Evolutionary conservation across 2,888 invertebrate species (phyloP).

Genomic region (Crematogaster levior): DNA sequence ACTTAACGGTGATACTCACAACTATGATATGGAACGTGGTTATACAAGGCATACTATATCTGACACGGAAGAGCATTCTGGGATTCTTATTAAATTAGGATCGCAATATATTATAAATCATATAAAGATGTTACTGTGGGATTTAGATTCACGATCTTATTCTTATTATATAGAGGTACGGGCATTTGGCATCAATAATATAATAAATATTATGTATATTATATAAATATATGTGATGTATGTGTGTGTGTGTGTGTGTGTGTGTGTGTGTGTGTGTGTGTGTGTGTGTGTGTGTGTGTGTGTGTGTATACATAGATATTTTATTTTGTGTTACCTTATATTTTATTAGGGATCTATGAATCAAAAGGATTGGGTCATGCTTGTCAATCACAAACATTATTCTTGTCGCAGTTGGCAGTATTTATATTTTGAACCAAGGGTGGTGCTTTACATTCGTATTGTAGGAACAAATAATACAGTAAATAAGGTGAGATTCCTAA

Average conservation of each 20-base stretch:
- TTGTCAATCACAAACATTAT: constrained; percentile 96
- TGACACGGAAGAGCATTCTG: constrained; percentile 91
- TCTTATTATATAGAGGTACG: constrained; percentile 93
- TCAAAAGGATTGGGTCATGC: constrained; percentile 97
- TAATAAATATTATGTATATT: background rate
- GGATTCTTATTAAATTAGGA: constrained; percentile 94
- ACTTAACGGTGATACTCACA: constrained; percentile 94
- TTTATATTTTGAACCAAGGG: constrained; percentile 95
- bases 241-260: too few relatives aligned
- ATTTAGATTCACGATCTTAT: constrained; percentile 95
- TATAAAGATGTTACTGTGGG: constrained; percentile 97
- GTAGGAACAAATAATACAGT: constrained; percentile 98
- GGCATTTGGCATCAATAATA: background rate
- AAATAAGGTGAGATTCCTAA: constrained; percentile 89
- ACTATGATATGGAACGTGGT: constrained; percentile 97
- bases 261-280: too few relatives aligned
- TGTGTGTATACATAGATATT: background rate
- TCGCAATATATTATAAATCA: constrained; percentile 97
- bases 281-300: too few relatives aligned
- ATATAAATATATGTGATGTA: too few relatives aligned
- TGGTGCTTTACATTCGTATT: constrained; percentile 93
- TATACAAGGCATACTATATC: constrained; percentile 95
- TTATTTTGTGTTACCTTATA: constrained; percentile 45
- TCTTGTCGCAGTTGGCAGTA: constrained; percentile 99
- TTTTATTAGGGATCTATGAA: constrained; percentile 92